Evolutionary conservation across 2,888 invertebrate genomes (phyloP).

Genomic region (Eupithecia subfuscata): DNA sequence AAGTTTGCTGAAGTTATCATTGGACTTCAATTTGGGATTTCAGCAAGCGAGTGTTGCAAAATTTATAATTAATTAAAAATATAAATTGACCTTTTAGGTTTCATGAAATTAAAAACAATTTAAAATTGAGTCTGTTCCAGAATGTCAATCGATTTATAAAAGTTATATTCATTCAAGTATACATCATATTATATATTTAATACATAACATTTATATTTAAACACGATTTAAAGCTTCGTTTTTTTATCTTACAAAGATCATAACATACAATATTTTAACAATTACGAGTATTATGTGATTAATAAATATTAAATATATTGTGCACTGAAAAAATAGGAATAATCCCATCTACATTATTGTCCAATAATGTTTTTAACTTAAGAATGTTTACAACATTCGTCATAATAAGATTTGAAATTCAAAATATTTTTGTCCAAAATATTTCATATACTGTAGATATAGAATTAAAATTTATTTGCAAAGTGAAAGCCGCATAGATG

Average conservation of each 20-base stretch:
- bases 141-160: slow-evolving; percentile 18
- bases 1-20: not conserved
- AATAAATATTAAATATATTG: slow-evolving; percentile 31
- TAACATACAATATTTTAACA: slow-evolving; percentile 52
- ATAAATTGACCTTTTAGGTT: not conserved
- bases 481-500: slow-evolving; percentile 21
- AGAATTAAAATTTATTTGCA: slow-evolving; percentile 13
- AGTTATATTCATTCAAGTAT: slow-evolving; percentile 33
- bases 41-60: not conserved
- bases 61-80: not conserved
- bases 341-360: slow-evolving; percentile 77
- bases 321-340: slow-evolving; percentile 42
- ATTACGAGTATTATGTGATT: slow-evolving; percentile 33
- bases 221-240: slow-evolving; percentile 80
- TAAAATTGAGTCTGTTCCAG: slow-evolving; percentile 11
- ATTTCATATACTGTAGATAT: slow-evolving; percentile 1
- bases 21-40: not conserved
- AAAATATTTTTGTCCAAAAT: slow-evolving; percentile 19
- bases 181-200: slow-evolving; percentile 39
- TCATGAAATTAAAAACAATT: not conserved
- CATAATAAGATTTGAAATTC: slow-evolving; percentile 31
- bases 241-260: slow-evolving; percentile 71
- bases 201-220: slow-evolving; percentile 58
- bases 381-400: slow-evolving; percentile 71
- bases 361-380: slow-evolving; percentile 59